Evolutionary conservation across 2,888 invertebrate genomes (phyloP).

Genomic region (Cantharis rufa): DNA sequence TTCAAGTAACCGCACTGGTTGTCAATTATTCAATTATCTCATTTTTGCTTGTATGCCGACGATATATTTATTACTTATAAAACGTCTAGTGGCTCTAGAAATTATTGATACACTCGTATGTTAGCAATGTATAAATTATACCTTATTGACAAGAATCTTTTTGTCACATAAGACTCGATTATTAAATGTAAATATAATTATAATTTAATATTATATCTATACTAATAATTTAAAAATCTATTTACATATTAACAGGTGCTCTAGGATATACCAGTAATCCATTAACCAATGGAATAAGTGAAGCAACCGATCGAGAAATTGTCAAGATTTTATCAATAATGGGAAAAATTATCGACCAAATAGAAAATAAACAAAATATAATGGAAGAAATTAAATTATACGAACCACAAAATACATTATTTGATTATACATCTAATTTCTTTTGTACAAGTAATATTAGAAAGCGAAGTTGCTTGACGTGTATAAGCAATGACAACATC

Average conservation of each 20-base stretch:
- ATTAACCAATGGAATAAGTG: background rate
- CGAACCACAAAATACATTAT: constrained; percentile 3
- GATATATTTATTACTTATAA: no score
- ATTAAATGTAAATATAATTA: no score
- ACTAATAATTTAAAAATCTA: background rate
- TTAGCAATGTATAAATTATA: no score
- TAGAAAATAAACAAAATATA: background rate
- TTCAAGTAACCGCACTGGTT: no score
- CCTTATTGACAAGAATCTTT: no score
- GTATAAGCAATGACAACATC: background rate
- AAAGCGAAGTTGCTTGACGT: constrained; percentile 1
- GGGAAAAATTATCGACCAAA: background rate
- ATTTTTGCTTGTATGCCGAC: no score
- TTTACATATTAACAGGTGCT: background rate
- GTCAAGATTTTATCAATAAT: background rate
- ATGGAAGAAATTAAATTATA: background rate
- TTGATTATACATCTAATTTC: constrained; percentile 2
- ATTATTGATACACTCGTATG: no score
- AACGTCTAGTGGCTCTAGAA: no score
- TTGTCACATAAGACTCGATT: no score
- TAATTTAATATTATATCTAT: no score
- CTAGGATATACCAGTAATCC: background rate
- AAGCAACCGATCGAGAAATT: background rate
- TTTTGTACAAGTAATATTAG: background rate
- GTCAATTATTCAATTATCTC: no score